Base-by-base conservation (phyloP, 2,797 vertebrate species). In the Thunnus albacares region DNA sequence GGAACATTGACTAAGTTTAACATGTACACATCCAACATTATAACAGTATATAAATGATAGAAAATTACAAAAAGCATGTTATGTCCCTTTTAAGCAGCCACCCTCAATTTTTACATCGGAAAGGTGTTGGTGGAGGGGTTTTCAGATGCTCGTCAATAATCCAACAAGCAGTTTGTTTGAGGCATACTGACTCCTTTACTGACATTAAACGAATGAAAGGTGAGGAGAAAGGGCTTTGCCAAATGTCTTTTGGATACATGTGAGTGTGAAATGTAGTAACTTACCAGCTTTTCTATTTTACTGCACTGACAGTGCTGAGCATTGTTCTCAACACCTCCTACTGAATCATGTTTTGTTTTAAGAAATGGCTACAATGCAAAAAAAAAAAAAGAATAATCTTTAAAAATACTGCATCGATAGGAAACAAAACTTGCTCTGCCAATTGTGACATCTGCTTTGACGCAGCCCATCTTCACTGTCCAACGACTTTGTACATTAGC, bases 401-500 rank as follows among this genome's bases (percentile, higher is more conserved):
- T 17, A 38, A 53, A 77, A 59, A 38, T 41, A 9, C 14, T 14
- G 5, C 0, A 2, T 6, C 6, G 7, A 13, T 15, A 47, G 45
- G 15, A 53, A 41, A 58, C 7, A 52, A 76, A 38, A 52, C 41
- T 56, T 0, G 5, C 49, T 47, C 45, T n/a, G 6, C 38, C 26
- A 20, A 47, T 22, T 49, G 22, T 26, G 12, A 67, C 69, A 70
- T 71, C 35, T 61, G 75, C 38, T 55, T 35, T 45, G 18, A 61
- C n/a, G n/a, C 67, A 28, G 60, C 56, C 49, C 11, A 3, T 75
- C 64, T 63, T 58, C 26, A 28, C 35, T 20, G 26, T 63, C 45
- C 51, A 57, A 61, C 41, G 62, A 17, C 64, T 24, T 53, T 15
- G 13, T 15, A 38, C n/a, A 71, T 69, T 53, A 52, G 22, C 56